Evolutionary conservation across 2,113 vertebrate genomes (phyloP).

Genomic region (Zosterops hypoxanthus): DNA sequence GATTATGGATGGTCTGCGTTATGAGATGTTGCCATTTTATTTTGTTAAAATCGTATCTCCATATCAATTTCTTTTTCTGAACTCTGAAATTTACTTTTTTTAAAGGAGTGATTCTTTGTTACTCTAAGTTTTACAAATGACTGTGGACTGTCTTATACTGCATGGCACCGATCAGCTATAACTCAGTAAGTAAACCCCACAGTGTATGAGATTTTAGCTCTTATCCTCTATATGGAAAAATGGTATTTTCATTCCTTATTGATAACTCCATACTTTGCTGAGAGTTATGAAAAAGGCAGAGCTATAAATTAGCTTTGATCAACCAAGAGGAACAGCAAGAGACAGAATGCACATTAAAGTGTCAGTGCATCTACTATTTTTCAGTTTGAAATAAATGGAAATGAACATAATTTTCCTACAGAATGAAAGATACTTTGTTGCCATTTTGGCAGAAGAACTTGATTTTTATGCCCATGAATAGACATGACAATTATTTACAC

Average conservation of each 20-base stretch:
- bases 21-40: neutral
- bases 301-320: constrained; percentile 7
- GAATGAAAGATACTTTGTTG: neutral
- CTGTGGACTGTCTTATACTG: neutral
- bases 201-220: neutral
- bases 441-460: neutral
- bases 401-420: neutral
- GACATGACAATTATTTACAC: neutral
- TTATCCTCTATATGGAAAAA: neutral
- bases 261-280: neutral
- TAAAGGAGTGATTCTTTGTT: neutral
- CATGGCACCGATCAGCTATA: neutral
- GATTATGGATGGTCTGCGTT: neutral
- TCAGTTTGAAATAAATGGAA: constrained; percentile 21
- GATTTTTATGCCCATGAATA: neutral
- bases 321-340: neutral
- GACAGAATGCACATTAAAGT: neutral
- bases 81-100: neutral
- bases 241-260: neutral
- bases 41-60: neutral
- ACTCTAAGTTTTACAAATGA: neutral
- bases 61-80: neutral
- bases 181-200: neutral
- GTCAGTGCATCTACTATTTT: neutral
- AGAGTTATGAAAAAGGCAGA: neutral